Evolutionary conservation across 1,140 invertebrate genomes (phyloP), one percentile per base, ranked within the genome.

Genomic region (Colletes latitarsis): DNA sequence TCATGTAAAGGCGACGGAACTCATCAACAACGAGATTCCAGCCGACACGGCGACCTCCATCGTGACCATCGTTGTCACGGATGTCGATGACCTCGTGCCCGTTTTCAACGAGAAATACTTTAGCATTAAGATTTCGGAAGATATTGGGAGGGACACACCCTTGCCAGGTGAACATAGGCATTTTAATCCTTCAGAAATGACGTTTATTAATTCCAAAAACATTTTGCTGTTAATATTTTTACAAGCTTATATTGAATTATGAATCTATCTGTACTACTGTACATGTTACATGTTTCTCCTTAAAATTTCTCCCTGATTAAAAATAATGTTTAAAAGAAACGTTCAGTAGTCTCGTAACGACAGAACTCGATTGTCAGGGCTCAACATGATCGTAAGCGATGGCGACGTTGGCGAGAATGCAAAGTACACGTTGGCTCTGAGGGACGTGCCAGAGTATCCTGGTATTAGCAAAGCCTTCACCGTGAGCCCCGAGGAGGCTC

Each of bases 11-110:
- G 96, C 96, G 0, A 96, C 96, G 5, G 96, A 97, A 91, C 84
- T 97, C 8, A 96, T 96, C 57, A 95, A 96, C 84, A 95, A 96
- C 30, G 95, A 96, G 87, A 94, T 95, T 43, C 95, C 95, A 6
- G 95, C 95, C 0, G 96, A 97, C 82, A 94, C 94, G 4, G 94
- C 95, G 0, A 93, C 94, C 0, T 96, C 96, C 0, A 94, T 95
- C 14, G 93, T 98, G 0, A 96, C 96, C 0, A 95, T 98, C 43
- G 96, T 98, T 1, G 95, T 98, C 8, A 96, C 96, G 0, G 97
- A 98, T 89, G 95, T 96, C 0, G 97, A 98, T 87, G 97, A 98
- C 89, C 96, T 98, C 81, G 92, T 94, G 43, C 98, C 97, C 0
- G 91, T 94, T 60, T 98, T 98, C 86, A 97, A 96, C 84, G 93